A percentile compares a stretch with the other conserved stretches of the same genome.
Evolutionary conservation across 2,888 invertebrate species (phyloP).

Genomic region (Hedya salicella): DNA sequence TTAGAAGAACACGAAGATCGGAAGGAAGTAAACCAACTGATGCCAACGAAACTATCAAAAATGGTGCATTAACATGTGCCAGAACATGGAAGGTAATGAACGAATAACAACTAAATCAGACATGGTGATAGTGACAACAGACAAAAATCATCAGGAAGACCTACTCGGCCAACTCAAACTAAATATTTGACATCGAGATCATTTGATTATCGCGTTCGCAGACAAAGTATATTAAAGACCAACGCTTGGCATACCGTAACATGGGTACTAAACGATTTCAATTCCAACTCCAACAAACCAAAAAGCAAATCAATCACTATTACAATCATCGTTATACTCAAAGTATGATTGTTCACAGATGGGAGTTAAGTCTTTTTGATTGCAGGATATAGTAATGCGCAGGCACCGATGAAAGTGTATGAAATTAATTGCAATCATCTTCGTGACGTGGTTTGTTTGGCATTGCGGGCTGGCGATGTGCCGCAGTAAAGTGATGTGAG

Average conservation of each 20-base stretch:
- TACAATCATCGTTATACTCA: not conserved
- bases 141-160: not conserved
- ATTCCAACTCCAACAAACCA: not conserved
- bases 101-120: not conserved
- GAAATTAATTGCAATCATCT: slow-evolving; percentile 35
- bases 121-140: not conserved
- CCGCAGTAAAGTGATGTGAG: slow-evolving; percentile 13
- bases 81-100: too few relatives aligned
- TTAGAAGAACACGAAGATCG: too few relatives aligned
- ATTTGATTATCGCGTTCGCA: not conserved
- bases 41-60: not conserved
- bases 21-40: too few relatives aligned
- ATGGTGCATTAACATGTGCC: too few relatives aligned
- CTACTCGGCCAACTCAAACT: not conserved
- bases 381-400: not conserved
- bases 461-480: slow-evolving; percentile 21
- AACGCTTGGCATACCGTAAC: not conserved
- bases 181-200: not conserved
- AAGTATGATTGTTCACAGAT: not conserved
- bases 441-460: slow-evolving; percentile 24
- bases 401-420: slow-evolving; percentile 33
- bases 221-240: not conserved
- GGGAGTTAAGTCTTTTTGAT: not conserved
- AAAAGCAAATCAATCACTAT: not conserved
- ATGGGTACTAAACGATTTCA: not conserved